Percentiles rank a stretch among this genome's conserved stretches.
These are phyloP conservation scores for Dinocampus coccinellae DNA, from an alignment of 2,888 invertebrate genomes.

Conservation along the genomic window DNA sequence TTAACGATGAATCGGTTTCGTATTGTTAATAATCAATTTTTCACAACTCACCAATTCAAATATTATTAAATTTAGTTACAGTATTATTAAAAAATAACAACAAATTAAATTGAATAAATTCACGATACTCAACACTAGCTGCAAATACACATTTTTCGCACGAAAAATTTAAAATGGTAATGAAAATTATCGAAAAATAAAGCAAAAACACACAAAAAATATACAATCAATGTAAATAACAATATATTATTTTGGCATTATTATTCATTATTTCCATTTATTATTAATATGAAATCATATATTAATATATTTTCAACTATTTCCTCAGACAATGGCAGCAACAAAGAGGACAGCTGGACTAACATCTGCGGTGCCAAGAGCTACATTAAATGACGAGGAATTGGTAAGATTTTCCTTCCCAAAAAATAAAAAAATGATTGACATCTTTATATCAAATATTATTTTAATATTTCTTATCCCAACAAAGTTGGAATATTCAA, in stretches of 20 bases:
- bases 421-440: neutral
- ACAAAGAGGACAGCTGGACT: constrained; percentile 94
- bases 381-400: constrained; percentile 98
- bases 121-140: constrained; percentile 15
- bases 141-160: constrained; percentile 9
- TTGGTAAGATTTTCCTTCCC: constrained; percentile 79
- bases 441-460: too few relatives aligned
- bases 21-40: neutral
- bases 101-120: too few relatives aligned
- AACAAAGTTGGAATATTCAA: too few relatives aligned
- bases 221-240: constrained; percentile 40
- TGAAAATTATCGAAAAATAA: constrained; percentile 16
- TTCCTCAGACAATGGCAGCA: constrained; percentile 95
- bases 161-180: constrained; percentile 7
- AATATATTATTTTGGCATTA: neutral
- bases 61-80: neutral
- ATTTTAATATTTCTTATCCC: too few relatives aligned
- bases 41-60: neutral
- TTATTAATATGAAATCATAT: neutral
- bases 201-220: constrained; percentile 3
- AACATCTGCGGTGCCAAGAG: constrained; percentile 96
- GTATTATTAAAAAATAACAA: neutral
- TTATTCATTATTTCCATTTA: neutral
- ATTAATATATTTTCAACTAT: constrained; percentile 33
- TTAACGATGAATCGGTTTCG: neutral